phyloP scores from a whole-genome alignment of 2,888 invertebrate genomes.

The Pyrrhia umbra region DNA sequence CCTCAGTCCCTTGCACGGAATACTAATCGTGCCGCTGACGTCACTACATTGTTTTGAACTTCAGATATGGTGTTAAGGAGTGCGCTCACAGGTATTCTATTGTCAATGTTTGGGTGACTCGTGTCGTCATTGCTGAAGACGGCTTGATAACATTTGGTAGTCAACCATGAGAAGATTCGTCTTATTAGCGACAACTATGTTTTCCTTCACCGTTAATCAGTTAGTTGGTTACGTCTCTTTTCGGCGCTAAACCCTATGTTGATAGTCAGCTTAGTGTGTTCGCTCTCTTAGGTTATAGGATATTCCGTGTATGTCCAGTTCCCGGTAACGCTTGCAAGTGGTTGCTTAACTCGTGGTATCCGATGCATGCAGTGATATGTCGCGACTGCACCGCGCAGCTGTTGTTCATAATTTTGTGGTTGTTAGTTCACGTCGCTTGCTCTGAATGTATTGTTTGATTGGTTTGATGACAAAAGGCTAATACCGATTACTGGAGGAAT shows the following conservation, averaged over 20 bases:
- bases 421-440: neutral
- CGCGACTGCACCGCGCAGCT: slow-evolving; percentile 12
- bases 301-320: slow-evolving; percentile 26
- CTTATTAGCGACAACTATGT: too few species aligned
- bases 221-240: too few species aligned
- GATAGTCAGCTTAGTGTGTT: neutral
- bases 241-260: too few species aligned
- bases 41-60: slow-evolving; percentile 23
- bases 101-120: neutral
- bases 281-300: neutral
- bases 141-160: too few species aligned
- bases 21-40: slow-evolving; percentile 41
- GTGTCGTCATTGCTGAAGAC: neutral
- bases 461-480: too few species aligned
- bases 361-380: slow-evolving; percentile 21
- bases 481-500: too few species aligned
- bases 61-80: neutral
- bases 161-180: too few species aligned
- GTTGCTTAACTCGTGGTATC: slow-evolving; percentile 16
- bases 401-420: slow-evolving; percentile 9
- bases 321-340: slow-evolving; percentile 1
- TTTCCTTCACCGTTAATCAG: too few species aligned
- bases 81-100: neutral
- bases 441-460: too few species aligned
- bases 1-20: slow-evolving; percentile 16